Conservation (phyloP, 2,797 vertebrate species). For the Oreonectes daqikongensis region DNA sequence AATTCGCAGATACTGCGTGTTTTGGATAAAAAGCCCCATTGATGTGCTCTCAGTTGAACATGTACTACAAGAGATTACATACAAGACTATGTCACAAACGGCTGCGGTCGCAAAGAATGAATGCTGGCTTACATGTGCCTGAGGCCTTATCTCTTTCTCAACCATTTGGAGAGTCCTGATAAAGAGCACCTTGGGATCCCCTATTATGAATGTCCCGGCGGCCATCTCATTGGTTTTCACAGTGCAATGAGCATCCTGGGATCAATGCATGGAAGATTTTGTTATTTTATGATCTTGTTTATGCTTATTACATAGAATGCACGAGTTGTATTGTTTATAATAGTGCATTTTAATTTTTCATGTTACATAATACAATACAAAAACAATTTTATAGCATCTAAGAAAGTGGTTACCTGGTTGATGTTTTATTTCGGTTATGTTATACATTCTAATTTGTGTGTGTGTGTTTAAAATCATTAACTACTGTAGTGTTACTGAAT, state of each 20-base stretch:
- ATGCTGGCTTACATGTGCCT: constrained; percentile 58
- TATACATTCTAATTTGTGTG: no score
- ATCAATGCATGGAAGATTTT: constrained; percentile 23
- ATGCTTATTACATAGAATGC: constrained; percentile 43
- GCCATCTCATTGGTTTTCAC: constrained; percentile 37
- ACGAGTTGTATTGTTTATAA: constrained; percentile 41
- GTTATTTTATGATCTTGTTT: constrained; percentile 60
- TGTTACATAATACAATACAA: constrained; percentile 18
- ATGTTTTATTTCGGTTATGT: no score
- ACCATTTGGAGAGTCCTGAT: constrained; percentile 71
- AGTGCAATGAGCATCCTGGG: constrained; percentile 13
- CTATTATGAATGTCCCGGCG: constrained; percentile 68
- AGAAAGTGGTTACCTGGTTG: no score
- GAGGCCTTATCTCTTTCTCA: constrained; percentile 71
- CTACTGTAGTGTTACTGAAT: neutral
- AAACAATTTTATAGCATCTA: neutral
- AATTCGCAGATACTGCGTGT: constrained; percentile 64
- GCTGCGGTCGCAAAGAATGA: constrained; percentile 59
- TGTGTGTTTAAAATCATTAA: no score
- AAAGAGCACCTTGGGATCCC: constrained; percentile 73
- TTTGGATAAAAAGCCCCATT: constrained; percentile 73
- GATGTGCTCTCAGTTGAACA: constrained; percentile 69
- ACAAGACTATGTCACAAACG: constrained; percentile 71
- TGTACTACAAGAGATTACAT: constrained; percentile 79
- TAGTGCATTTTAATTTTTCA: constrained; percentile 49